Evolutionary conservation across 1,140 invertebrate species (phyloP).

Genomic region (Sitodiplosis mosellana): DNA sequence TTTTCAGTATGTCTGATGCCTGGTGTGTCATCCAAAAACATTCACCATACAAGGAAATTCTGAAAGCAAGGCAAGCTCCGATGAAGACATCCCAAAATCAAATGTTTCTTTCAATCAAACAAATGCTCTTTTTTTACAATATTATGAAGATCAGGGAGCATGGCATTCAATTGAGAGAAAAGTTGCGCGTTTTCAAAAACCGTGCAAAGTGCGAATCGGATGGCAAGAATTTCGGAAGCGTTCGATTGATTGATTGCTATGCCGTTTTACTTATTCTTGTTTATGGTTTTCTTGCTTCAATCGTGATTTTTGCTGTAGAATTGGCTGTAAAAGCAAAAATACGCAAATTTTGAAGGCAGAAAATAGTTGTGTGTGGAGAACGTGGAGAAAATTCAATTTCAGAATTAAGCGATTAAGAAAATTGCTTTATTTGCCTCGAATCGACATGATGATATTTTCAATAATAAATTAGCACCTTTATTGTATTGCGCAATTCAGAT

Average conservation of each 20-base stretch:
- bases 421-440: too few relatives aligned
- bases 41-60: conserved; percentile 37
- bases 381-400: too few relatives aligned
- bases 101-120: too few relatives aligned
- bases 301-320: conserved; percentile 2
- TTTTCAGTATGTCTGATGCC: conserved; percentile 35
- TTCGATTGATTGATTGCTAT: conserved; percentile 21
- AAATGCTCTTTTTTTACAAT: conserved; percentile 8
- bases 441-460: too few relatives aligned
- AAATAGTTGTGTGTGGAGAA: too few relatives aligned
- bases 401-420: too few relatives aligned
- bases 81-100: too few relatives aligned
- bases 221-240: conserved; percentile 20
- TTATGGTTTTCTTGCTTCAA: conserved; percentile 15
- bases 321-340: too few relatives aligned
- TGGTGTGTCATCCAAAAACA: conserved; percentile 34
- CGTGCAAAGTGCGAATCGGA: conserved; percentile 18
- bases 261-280: conserved; percentile 7
- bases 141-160: conserved; percentile 18
- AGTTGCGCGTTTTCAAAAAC: conserved; percentile 14
- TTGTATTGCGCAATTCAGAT: too few relatives aligned
- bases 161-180: conserved; percentile 16
- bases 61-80: conserved; percentile 35
- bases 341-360: too few relatives aligned
- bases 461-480: too few relatives aligned